A percentile compares a stretch with the other conserved stretches of the same genome.
phyloP scores from a whole-genome alignment of 2,888 invertebrate species.

The Aleiodes testaceus region DNA sequence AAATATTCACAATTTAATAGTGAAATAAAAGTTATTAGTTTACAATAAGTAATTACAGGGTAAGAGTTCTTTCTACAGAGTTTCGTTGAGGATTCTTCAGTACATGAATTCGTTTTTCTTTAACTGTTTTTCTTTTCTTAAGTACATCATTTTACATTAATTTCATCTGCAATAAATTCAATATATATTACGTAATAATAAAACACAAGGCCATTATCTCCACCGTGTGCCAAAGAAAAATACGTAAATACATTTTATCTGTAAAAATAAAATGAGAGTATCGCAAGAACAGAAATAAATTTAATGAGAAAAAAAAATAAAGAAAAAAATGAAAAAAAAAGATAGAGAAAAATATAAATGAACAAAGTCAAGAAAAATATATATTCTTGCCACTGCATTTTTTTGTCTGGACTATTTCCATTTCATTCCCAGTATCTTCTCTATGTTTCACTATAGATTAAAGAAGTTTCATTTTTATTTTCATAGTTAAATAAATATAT shows the following conservation, averaged over 20 bases:
- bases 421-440: slow-evolving; percentile 2
- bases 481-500: not conserved
- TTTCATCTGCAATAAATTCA: slow-evolving; percentile 18
- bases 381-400: slow-evolving; percentile 12
- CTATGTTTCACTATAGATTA: slow-evolving; percentile 21
- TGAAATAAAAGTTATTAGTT: too few species aligned
- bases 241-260: slow-evolving; percentile 15
- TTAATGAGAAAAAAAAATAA: not conserved
- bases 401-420: slow-evolving; percentile 26
- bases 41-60: not conserved
- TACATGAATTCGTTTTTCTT: not conserved
- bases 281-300: not conserved
- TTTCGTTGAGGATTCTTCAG: not conserved
- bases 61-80: not conserved
- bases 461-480: slow-evolving; percentile 26
- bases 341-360: not conserved
- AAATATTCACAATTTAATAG: not conserved
- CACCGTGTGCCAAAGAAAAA: slow-evolving; percentile 17
- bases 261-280: slow-evolving; percentile 22
- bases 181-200: slow-evolving; percentile 4
- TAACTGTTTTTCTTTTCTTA: not conserved
- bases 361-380: slow-evolving; percentile 14
- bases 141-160: not conserved
- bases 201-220: slow-evolving; percentile 15
- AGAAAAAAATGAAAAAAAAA: slow-evolving; percentile 1